phyloP scores from a whole-genome alignment of 2,888 invertebrate species.

The Papilio demoleus region DNA sequence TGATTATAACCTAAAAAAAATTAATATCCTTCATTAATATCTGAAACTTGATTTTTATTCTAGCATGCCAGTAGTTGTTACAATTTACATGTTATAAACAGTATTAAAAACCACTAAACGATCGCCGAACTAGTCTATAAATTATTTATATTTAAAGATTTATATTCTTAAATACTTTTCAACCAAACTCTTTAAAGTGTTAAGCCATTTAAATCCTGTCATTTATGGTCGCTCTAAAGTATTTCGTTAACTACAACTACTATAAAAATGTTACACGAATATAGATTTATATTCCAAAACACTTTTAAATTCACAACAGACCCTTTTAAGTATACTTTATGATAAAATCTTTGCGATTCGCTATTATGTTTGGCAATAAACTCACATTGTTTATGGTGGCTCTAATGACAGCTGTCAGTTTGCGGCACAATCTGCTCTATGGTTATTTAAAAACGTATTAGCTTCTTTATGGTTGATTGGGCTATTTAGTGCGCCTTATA shows the following conservation, averaged over 20 bases:
- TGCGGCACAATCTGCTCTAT: not conserved
- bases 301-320: conserved; percentile 1
- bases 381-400: conserved; percentile 14
- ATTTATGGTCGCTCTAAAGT: conserved; percentile 2
- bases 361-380: conserved; percentile 18
- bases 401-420: conserved; percentile 15
- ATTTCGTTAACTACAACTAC: not conserved
- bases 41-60: too few relatives aligned
- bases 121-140: not conserved
- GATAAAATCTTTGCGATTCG: not conserved
- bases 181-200: not conserved
- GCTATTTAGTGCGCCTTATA: not conserved
- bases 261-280: not conserved
- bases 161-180: not conserved
- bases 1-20: too few relatives aligned
- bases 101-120: not conserved
- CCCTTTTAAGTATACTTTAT: conserved; percentile 14
- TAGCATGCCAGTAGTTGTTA: not conserved
- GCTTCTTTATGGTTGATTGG: conserved; percentile 6
- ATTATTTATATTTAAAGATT: not conserved
- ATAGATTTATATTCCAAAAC: conserved; percentile 16
- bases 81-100: not conserved
- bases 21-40: too few relatives aligned
- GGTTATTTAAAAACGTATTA: conserved; percentile 1
- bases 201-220: conserved; percentile 1